Evolutionary conservation across 2,113 vertebrate genomes (phyloP).

Genomic region (zebrafish (Danio rerio)): DNA sequence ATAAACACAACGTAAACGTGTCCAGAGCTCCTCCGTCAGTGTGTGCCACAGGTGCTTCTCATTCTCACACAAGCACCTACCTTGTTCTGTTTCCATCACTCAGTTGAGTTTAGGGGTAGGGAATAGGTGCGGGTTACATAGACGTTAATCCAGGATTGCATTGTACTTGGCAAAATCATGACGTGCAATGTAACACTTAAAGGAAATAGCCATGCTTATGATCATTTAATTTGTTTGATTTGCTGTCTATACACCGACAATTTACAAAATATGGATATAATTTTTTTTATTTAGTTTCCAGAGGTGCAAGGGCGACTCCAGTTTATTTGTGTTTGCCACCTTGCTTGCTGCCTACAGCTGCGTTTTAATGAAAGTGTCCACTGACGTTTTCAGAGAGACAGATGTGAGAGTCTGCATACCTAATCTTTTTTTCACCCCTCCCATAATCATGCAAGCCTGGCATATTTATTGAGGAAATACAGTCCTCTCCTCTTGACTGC

Average conservation of each 20-base stretch:
- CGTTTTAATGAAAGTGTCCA: constrained; percentile 59
- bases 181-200: no score
- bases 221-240: no score
- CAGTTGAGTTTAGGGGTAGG: no score
- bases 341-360: constrained; percentile 39
- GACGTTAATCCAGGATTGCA: no score
- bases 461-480: constrained; percentile 54
- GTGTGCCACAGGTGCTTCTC: no score
- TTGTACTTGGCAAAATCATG: no score
- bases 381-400: constrained; percentile 53
- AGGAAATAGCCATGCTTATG: no score
- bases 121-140: no score
- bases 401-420: constrained; percentile 43
- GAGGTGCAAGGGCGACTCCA: background rate
- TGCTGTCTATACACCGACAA: background rate
- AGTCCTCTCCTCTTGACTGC: background rate
- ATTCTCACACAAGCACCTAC: no score
- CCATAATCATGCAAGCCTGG: constrained; percentile 52
- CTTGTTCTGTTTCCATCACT: no score
- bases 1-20: no score
- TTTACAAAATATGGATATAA: constrained; percentile 22
- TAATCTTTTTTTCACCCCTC: constrained; percentile 15
- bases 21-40: no score
- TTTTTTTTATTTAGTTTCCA: constrained; percentile 5
- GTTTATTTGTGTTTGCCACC: constrained; percentile 34